phyloP scores from a whole-genome alignment of 2,113 vertebrate species.

The Pseudolaguvia tuberculata region DNA sequence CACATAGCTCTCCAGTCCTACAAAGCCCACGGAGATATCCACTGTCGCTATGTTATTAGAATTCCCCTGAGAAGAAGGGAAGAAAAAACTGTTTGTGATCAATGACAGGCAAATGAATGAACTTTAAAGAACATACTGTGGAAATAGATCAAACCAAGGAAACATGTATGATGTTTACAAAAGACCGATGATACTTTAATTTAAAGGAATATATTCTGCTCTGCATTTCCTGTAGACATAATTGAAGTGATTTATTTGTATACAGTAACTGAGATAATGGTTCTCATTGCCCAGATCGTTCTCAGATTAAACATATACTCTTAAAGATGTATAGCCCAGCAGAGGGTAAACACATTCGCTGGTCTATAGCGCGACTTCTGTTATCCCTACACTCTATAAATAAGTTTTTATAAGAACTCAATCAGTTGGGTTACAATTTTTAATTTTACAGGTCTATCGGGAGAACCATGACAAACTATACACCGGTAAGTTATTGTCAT shows the following conservation, averaged over 20 bases:
- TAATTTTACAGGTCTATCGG: no score
- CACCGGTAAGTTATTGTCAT: no score
- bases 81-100: not conserved
- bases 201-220: slow-evolving; percentile 19
- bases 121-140: not conserved
- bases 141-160: slow-evolving; percentile 4
- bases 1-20: slow-evolving; percentile 84
- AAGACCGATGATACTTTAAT: slow-evolving; percentile 6
- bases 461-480: no score
- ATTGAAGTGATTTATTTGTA: not conserved
- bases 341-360: no score
- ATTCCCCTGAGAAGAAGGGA: slow-evolving; percentile 80
- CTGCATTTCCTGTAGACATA: not conserved
- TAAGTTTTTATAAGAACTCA: no score
- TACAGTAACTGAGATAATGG: slow-evolving; percentile 4
- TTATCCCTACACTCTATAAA: no score
- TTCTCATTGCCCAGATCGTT: no score
- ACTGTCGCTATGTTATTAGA: slow-evolving; percentile 91
- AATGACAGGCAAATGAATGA: slow-evolving; percentile 18
- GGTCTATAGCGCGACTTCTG: no score
- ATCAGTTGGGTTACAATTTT: no score
- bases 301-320: no score
- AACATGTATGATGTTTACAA: slow-evolving; percentile 17
- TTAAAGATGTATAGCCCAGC: no score
- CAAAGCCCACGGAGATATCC: slow-evolving; percentile 89